phyloP scores from a whole-genome alignment of 1,140 invertebrate genomes.

The Philotrypesis tridentata region DNA sequence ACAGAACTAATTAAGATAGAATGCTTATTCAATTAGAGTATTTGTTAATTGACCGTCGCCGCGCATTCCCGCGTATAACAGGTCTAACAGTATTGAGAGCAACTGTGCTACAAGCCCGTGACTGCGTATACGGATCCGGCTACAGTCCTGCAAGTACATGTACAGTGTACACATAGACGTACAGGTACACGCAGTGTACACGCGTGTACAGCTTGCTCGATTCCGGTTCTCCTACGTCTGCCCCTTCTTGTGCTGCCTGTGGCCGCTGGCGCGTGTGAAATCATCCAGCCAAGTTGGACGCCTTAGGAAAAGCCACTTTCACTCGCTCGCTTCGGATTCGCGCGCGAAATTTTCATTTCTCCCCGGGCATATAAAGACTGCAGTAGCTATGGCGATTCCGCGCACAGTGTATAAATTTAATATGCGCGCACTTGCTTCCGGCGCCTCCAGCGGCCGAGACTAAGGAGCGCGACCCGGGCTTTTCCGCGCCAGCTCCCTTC shows the following conservation, averaged over 20 bases:
- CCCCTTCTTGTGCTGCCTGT: not conserved
- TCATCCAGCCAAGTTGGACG: constrained; percentile 19
- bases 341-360: constrained; percentile 34
- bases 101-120: constrained; percentile 23
- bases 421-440: not conserved
- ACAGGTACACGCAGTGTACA: not conserved
- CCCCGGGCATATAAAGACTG: no score
- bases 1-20: constrained; percentile 47
- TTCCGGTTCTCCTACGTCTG: constrained; percentile 28
- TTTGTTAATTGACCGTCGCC: constrained; percentile 44
- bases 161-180: not conserved
- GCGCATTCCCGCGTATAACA: constrained; percentile 39
- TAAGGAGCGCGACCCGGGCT: not conserved
- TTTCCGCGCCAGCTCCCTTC: not conserved
- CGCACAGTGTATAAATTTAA: no score
- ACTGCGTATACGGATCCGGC: constrained; percentile 2
- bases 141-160: no score
- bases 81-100: constrained; percentile 45
- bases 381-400: no score
- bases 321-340: constrained; percentile 5
- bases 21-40: constrained; percentile 46
- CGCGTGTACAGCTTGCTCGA: constrained; percentile 12
- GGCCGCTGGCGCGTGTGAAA: constrained; percentile 40
- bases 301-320: constrained; percentile 38
- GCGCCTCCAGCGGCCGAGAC: not conserved